Conservation (phyloP, 2,888 invertebrate species). For the Luperina testacea region DNA sequence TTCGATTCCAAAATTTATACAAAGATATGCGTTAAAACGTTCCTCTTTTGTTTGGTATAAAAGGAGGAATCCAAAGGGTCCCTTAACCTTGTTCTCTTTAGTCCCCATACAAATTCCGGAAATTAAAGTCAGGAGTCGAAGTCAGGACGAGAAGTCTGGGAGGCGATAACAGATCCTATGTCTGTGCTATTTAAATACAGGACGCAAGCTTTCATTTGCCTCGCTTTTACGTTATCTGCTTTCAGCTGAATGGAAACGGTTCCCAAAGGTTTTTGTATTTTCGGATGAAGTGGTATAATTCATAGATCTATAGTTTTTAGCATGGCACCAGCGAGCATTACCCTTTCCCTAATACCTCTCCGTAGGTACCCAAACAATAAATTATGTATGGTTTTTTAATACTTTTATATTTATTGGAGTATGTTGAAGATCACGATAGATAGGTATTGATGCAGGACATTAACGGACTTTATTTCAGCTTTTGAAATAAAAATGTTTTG, state of each 20-base stretch:
- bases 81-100: neutral
- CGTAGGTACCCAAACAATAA: neutral
- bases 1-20: constrained; percentile 30
- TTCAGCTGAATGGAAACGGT: neutral
- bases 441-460: neutral
- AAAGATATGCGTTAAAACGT: constrained; percentile 11
- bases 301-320: neutral
- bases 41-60: constrained; percentile 19
- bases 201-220: neutral
- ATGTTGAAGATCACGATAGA: neutral
- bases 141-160: neutral
- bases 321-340: neutral
- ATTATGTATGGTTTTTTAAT: neutral
- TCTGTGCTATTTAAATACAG: constrained; percentile 10
- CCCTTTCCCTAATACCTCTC: neutral
- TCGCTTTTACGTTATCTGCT: constrained; percentile 5
- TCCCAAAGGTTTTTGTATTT: neutral
- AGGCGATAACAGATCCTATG: neutral
- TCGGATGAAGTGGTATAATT: neutral
- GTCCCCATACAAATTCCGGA: constrained; percentile 6
- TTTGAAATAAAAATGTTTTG: neutral
- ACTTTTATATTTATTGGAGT: neutral
- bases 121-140: constrained; percentile 10
- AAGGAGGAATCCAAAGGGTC: constrained; percentile 10
- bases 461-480: neutral